A percentile compares a stretch with the other conserved stretches of the same genome.
These are phyloP conservation scores for Watsonalla cultraria DNA, from an alignment of 2,888 invertebrate species.

Conservation along the genomic window DNA sequence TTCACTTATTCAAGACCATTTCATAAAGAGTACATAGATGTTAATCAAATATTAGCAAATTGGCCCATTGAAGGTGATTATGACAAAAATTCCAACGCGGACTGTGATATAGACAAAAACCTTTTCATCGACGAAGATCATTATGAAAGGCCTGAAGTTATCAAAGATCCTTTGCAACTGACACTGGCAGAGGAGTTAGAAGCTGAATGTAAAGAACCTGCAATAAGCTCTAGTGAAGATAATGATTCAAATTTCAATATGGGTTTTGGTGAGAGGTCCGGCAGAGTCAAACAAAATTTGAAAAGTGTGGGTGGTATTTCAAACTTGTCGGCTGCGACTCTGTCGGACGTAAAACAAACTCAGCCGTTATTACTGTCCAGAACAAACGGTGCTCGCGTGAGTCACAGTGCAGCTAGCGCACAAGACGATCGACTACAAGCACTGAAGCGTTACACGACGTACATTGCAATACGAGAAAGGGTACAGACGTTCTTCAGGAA, in stretches of 20 bases:
- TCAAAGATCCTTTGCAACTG: slow-evolving; percentile 37
- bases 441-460: slow-evolving; percentile 36
- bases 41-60: slow-evolving; percentile 32
- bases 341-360: slow-evolving; percentile 78
- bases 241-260: slow-evolving; percentile 66
- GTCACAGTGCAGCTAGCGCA: slow-evolving; percentile 16
- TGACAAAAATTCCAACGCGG: slow-evolving; percentile 9
- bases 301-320: slow-evolving; percentile 51
- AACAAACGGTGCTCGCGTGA: slow-evolving; percentile 27
- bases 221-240: slow-evolving; percentile 27
- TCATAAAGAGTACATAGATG: slow-evolving; percentile 56
- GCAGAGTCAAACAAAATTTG: slow-evolving; percentile 75
- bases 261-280: slow-evolving; percentile 80
- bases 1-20: slow-evolving; percentile 61
- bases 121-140: slow-evolving; percentile 37
- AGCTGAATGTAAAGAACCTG: slow-evolving; percentile 30
- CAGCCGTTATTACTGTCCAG: slow-evolving; percentile 70
- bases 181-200: slow-evolving; percentile 58
- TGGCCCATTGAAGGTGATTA: slow-evolving; percentile 48
- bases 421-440: slow-evolving; percentile 35
- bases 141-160: slow-evolving; percentile 9
- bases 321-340: slow-evolving; percentile 77
- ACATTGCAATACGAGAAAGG: slow-evolving; percentile 50
- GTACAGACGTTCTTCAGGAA: slow-evolving; percentile 58
- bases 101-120: slow-evolving; percentile 20